These are phyloP conservation scores for Paraescarpia echinospica DNA, from an alignment of 1,140 invertebrate genomes.

Conservation along the genomic window DNA sequence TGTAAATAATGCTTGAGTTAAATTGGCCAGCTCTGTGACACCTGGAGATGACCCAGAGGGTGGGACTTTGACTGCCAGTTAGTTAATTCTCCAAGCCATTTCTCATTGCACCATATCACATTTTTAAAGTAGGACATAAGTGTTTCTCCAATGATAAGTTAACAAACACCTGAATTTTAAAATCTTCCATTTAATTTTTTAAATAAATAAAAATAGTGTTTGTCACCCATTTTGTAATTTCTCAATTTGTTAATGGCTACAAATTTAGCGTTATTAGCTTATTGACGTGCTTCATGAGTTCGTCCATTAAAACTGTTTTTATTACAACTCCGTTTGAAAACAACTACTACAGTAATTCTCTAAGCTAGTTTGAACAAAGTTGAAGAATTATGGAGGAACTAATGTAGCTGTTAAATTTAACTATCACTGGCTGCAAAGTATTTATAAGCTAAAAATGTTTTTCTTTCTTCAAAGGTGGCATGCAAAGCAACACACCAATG, in stretches of 20 bases:
- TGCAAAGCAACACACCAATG: neutral
- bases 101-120: neutral
- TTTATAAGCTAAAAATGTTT: too few species aligned
- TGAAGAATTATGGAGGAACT: neutral
- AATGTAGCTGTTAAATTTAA: too few species aligned
- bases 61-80: neutral
- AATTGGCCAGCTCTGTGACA: neutral
- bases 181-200: neutral
- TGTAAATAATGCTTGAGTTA: neutral
- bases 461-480: neutral
- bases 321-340: neutral
- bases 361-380: neutral
- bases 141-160: neutral
- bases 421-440: too few species aligned
- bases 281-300: neutral
- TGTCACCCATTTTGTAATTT: neutral
- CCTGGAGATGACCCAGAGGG: neutral
- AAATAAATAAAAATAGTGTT: neutral
- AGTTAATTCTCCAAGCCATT: neutral
- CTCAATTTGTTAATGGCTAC: neutral
- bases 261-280: neutral
- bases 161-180: neutral
- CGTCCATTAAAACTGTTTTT: too few species aligned
- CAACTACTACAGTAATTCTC: neutral
- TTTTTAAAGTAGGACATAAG: neutral